phyloP scores from a whole-genome alignment of 2,888 invertebrate genomes.

The Microdon myrmicae region DNA sequence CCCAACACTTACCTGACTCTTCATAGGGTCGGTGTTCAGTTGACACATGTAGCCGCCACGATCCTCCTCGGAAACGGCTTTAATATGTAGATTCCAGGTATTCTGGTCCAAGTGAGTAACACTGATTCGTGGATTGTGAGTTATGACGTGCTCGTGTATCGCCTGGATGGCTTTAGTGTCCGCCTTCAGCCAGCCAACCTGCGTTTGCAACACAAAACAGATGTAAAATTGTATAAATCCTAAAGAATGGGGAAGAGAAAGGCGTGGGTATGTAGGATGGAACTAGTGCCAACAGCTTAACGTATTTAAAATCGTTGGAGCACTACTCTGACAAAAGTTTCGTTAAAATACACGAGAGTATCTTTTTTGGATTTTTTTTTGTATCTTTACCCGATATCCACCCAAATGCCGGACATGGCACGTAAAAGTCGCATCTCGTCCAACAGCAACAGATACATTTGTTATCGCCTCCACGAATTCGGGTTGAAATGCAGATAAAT shows the following conservation, averaged over 20 bases:
- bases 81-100: constrained; percentile 91
- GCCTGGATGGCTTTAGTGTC: constrained; percentile 94
- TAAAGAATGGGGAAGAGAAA: constrained; percentile 1
- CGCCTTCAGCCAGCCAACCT: constrained; percentile 95
- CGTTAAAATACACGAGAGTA: constrained; percentile 33
- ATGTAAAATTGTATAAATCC: constrained; percentile 33
- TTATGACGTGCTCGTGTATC: constrained; percentile 91
- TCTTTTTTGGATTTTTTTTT: not conserved
- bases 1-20: constrained; percentile 79
- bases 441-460: constrained; percentile 85
- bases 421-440: constrained; percentile 87
- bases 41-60: constrained; percentile 94
- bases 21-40: constrained; percentile 94
- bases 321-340: constrained; percentile 26
- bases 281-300: constrained; percentile 14
- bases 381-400: constrained; percentile 84
- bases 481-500: constrained; percentile 79
- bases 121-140: constrained; percentile 87
- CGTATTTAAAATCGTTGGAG: constrained; percentile 18
- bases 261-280: not conserved
- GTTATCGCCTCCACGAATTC: constrained; percentile 85
- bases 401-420: constrained; percentile 88
- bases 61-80: constrained; percentile 86
- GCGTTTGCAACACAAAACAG: constrained; percentile 56
- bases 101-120: constrained; percentile 87